Evolutionary conservation across 2,113 vertebrate genomes (phyloP), one percentile per base, ranked within the genome.

Genomic region (Platycercus adscitus): DNA sequence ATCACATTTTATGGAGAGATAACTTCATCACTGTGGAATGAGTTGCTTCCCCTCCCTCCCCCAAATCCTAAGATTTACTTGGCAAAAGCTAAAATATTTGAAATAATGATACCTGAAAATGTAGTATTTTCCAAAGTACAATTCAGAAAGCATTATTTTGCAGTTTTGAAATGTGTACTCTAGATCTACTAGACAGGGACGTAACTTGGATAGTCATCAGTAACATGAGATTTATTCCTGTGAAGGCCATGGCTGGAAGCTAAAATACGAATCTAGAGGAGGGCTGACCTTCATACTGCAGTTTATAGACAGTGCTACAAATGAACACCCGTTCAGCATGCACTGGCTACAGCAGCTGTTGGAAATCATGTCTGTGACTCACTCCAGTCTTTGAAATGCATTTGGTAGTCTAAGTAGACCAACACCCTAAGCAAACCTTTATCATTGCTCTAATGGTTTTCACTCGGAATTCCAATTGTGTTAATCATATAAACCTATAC

Each of bases 191-290:
- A n/a, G 79, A 63, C 2, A 0, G 35, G 43, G 65, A 56, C 35
- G 81, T 31, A 63, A 78, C 63, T 88, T 82, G 86, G 79, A 52
- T 31, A 72, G 33, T 10, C 44, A 76, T 39, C 39, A 86, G 66
- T 56, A 64, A 50, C 11, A 60, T 0, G 3, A 88, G 71, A 43
- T 37, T 55, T 88, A 41, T 49, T 64, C 19, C 68, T 81, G 33
- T 28, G 68, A 60, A 65, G 64, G 77, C 29, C 58, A 73, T 41
- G 76, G 53, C 37, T 92, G 77, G 58, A 80, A 93, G 58, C 44
- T 65, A 20, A 53, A 56, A 60, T 76, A 4, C 0, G 0, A 61
- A 17, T 0, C 7, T 43, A 86, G 37, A 6, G 3, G 13, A 53
- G 63, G n/a, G 58, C 50, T 82, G 76, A 52, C 25, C 49, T 52